Conservation (phyloP, 2,888 invertebrate genomes). For the Galeopsomyia nigrocyanea region DNA sequence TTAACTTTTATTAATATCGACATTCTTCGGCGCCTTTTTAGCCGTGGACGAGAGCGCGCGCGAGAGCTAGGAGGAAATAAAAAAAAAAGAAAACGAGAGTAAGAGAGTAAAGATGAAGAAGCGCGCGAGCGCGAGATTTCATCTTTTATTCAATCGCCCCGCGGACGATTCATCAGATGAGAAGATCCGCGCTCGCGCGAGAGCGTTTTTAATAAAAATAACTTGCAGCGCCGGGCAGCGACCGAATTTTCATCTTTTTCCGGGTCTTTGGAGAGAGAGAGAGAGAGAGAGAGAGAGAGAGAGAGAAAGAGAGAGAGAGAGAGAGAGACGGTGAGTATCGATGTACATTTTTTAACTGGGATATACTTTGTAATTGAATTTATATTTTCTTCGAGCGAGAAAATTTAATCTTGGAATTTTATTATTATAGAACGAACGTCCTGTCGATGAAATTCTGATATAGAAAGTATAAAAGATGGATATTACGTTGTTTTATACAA, state of each 20-base stretch:
- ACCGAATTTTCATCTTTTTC: slow-evolving; percentile 8
- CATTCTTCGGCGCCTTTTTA: slow-evolving; percentile 55
- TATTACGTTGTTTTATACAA: too few relatives aligned
- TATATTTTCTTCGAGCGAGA: not conserved
- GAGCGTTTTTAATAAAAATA: slow-evolving; percentile 64
- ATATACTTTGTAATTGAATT: slow-evolving; percentile 1
- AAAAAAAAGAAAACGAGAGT: slow-evolving; percentile 39
- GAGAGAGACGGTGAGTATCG: not conserved
- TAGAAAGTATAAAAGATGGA: too few relatives aligned
- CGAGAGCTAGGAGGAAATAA: too few relatives aligned
- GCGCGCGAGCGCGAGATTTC: slow-evolving; percentile 41
- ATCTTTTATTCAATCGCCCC: slow-evolving; percentile 66
- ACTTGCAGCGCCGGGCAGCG: slow-evolving; percentile 40
- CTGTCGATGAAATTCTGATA: too few relatives aligned
- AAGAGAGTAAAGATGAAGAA: slow-evolving; percentile 32
- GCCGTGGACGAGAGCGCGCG: not conserved
- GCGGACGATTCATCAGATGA: slow-evolving; percentile 55
- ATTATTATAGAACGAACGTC: too few relatives aligned
- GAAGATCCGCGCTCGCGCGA: slow-evolving; percentile 53
- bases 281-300: too few relatives aligned
- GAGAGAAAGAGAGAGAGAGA: too few relatives aligned
- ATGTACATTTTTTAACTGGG: not conserved
- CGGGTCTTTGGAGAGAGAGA: too few relatives aligned
- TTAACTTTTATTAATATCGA: slow-evolving; percentile 66
- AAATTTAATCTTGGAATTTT: too few relatives aligned